A percentile compares a stretch with the other conserved stretches of the same genome.
Evolutionary conservation across 2,113 vertebrate genomes (phyloP).

Genomic region (Turdus rufiventris): DNA sequence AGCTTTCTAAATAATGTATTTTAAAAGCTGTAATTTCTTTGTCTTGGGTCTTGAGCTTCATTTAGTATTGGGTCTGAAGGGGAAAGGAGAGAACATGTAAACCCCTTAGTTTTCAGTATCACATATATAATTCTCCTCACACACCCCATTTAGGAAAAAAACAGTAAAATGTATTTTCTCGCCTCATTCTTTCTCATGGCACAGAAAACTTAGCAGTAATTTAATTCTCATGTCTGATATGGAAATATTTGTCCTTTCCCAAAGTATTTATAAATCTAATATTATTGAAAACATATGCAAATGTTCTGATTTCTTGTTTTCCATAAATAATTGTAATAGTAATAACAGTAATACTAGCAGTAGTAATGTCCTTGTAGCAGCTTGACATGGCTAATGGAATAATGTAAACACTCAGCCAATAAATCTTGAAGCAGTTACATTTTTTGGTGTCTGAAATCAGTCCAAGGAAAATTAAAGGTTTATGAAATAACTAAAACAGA

Average conservation of each 20-base stretch:
- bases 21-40: background rate
- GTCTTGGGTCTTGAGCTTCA: background rate
- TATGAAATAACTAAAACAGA: background rate
- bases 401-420: background rate
- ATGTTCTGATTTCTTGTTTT: background rate
- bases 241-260: background rate
- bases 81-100: background rate
- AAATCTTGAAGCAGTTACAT: background rate
- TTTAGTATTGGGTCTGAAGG: background rate
- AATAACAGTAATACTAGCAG: background rate
- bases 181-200: background rate
- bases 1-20: background rate
- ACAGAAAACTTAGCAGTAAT: background rate
- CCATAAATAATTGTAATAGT: background rate
- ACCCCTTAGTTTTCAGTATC: background rate
- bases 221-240: background rate
- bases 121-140: background rate
- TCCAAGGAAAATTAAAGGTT: background rate
- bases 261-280: background rate
- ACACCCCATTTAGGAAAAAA: background rate
- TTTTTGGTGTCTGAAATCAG: background rate
- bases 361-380: background rate
- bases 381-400: background rate
- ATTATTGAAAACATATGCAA: background rate
- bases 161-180: background rate